A percentile compares a stretch with the other conserved stretches of the same genome.
Conservation (phyloP, 2,797 vertebrate genomes). For the Enteromius trimaculatus region DNA sequence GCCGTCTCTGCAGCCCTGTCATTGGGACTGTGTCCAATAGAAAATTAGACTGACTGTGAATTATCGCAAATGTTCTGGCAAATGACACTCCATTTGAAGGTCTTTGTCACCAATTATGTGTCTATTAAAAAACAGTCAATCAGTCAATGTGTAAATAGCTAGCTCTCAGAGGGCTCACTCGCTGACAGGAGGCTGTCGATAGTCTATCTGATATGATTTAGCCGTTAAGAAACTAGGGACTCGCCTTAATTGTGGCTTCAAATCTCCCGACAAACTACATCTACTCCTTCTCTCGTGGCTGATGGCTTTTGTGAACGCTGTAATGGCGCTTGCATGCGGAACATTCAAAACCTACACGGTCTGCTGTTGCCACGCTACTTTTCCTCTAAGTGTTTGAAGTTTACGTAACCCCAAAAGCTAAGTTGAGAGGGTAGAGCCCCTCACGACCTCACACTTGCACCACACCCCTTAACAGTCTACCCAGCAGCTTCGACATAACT, state of each 20-base stretch:
- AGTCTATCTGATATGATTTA: constrained; percentile 88
- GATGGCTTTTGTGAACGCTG: constrained; percentile 65
- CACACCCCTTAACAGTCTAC: constrained; percentile 71
- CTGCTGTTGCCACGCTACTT: background rate
- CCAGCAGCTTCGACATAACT: constrained; percentile 69
- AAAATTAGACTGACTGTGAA: constrained; percentile 83
- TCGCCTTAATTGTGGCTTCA: constrained; percentile 74
- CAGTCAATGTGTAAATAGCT: constrained; percentile 90
- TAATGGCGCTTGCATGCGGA: constrained; percentile 32
- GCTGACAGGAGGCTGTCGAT: constrained; percentile 93
- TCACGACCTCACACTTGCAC: constrained; percentile 18
- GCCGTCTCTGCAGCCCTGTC: constrained; percentile 63
- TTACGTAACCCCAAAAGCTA: constrained; percentile 42
- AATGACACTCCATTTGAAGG: constrained; percentile 92
- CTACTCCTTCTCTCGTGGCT: constrained; percentile 65
- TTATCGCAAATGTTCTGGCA: constrained; percentile 84
- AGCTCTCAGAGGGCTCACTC: constrained; percentile 85
- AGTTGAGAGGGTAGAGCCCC: constrained; percentile 26
- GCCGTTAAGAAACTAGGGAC: constrained; percentile 80
- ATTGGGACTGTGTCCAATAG: constrained; percentile 79
- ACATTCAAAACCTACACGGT: constrained; percentile 1
- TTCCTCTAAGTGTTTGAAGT: constrained; percentile 20
- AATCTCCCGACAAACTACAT: constrained; percentile 61
- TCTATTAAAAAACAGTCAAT: constrained; percentile 99
- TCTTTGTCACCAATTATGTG: constrained; percentile 99